Evolutionary conservation across 2,888 invertebrate genomes (phyloP), one percentile per base, ranked within the genome.

Genomic region (Dione vanillae): DNA sequence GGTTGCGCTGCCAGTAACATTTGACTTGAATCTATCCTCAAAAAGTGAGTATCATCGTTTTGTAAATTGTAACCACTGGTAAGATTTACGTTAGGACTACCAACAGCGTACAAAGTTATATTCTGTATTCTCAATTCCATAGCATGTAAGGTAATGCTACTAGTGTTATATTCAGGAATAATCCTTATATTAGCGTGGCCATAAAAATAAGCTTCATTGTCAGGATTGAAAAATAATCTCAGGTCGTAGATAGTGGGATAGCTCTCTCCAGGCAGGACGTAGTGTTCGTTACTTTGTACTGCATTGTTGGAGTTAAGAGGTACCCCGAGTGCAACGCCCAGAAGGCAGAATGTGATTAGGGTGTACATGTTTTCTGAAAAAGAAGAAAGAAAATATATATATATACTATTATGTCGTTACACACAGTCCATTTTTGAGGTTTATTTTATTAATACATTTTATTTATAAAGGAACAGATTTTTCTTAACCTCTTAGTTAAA

Each of bases 211-310:
- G 85, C 86, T 0, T 81, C 81, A 6, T 88, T 82, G 27, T 83
- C 82, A 0, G 95, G 90, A 62, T 94, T 80, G 0, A 95, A 87
- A 64, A 80, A 87, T 0, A 95, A 82, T 14, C 81, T 81, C 14
- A 95, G 88, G 19, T 88, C 88, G 78, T 95, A 96, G 74, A 89
- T 88, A 0, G 83, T 85, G 0, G 95, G 95, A n/a, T 78, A 79
- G 0, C 94, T 87, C 43, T 87, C 88, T 0, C 84, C 85, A 0
- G 95, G 95, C 11, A 96, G 85, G 0, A 94, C 90, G 81, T 95
- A 95, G 37, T 72, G 77, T 0, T 81, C 84, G 0, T 79, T 71
- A 16, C 78, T 0, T 81, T 67, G 14, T 78, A 75, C 74, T 10
- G 73, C 74, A 20, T 70, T 69, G 49, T 75, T 75, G 49, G 67